A percentile compares a stretch with the other conserved stretches of the same genome.
phyloP scores from a whole-genome alignment of 2,113 vertebrate species.

The Indicator maculatus region DNA sequence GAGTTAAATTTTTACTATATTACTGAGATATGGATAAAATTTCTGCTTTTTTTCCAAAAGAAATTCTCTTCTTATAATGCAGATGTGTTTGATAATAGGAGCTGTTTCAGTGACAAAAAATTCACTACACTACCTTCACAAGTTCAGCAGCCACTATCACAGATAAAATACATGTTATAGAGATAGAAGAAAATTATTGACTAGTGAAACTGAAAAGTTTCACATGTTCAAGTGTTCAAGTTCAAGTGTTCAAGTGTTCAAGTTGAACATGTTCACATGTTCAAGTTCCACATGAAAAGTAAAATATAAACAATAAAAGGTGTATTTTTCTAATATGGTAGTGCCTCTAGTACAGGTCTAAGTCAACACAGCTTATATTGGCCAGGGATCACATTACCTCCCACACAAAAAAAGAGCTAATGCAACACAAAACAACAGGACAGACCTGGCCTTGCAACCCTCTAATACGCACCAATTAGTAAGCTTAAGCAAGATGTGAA shows the following conservation, averaged over 20 bases:
- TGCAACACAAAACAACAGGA: conserved; percentile 3
- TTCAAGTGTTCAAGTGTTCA: no score
- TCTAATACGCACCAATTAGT: not conserved
- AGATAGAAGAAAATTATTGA: not conserved
- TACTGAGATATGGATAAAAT: not conserved
- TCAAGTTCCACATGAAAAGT: not conserved
- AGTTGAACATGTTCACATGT: no score
- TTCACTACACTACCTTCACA: not conserved
- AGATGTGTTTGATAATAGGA: not conserved
- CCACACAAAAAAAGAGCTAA: not conserved
- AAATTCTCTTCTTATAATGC: not conserved
- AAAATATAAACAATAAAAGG: not conserved
- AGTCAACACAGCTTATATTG: not conserved
- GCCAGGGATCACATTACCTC: not conserved
- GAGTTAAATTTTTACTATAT: not conserved
- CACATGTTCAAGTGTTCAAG: no score
- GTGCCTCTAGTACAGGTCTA: not conserved
- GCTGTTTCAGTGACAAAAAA: not conserved
- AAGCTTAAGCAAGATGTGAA: not conserved
- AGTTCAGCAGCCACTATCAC: not conserved
- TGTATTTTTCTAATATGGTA: not conserved
- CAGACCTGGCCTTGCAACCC: not conserved
- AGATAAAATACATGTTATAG: not conserved
- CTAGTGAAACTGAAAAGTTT: not conserved
- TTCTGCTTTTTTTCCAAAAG: not conserved